These are phyloP conservation scores for Cistogaster globosa DNA, from an alignment of 2,888 invertebrate species.

Conservation along the genomic window DNA sequence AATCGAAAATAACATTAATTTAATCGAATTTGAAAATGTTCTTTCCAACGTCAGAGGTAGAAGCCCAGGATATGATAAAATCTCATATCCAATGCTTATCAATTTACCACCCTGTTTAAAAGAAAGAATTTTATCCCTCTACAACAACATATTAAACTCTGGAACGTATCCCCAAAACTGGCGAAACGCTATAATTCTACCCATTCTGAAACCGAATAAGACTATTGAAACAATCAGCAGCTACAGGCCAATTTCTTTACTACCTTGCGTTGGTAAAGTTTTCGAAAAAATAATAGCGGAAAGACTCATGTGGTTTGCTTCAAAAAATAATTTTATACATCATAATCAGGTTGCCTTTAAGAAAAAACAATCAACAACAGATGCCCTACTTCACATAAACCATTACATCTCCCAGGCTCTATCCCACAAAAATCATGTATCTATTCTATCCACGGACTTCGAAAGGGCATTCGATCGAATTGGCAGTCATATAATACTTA, in stretches of 20 bases:
- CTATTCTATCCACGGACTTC: no score
- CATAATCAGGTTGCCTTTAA: no score
- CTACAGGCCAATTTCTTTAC: constrained; percentile 21
- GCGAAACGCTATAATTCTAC: background rate
- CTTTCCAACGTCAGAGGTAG: constrained; percentile 23
- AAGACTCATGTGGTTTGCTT: constrained; percentile 1
- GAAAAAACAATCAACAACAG: no score
- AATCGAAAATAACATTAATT: constrained; percentile 11
- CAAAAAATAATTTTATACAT: no score
- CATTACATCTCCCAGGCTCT: no score
- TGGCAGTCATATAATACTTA: no score
- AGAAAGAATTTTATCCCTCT: constrained; percentile 12
- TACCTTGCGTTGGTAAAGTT: constrained; percentile 30
- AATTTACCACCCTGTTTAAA: constrained; percentile 9
- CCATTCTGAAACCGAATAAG: constrained; percentile 40
- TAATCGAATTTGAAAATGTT: constrained; percentile 20
- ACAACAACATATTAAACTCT: constrained; percentile 1
- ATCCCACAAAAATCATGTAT: no score
- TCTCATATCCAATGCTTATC: constrained; percentile 28
- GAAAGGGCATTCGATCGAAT: no score
- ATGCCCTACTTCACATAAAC: no score
- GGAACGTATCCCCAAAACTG: no score
- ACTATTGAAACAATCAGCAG: constrained; percentile 2
- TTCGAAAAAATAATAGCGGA: constrained; percentile 39
- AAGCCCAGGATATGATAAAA: constrained; percentile 35